A percentile compares a stretch with the other conserved stretches of the same genome.
phyloP scores from a whole-genome alignment of 2,797 vertebrate species.

The Helarctos malayanus region DNA sequence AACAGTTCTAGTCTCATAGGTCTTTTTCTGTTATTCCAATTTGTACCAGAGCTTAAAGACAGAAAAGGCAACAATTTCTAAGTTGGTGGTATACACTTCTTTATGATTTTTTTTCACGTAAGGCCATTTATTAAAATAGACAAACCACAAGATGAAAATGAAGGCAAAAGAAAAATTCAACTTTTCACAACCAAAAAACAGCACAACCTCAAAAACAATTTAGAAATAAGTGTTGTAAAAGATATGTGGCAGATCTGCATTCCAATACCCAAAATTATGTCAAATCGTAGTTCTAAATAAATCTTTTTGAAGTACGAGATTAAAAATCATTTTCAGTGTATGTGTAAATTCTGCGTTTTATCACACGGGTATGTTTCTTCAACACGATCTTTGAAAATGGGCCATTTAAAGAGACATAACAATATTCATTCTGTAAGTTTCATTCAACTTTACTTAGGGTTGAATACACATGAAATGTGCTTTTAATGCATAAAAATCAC shows the following conservation, averaged over 20 bases:
- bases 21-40: slow-evolving; percentile 68
- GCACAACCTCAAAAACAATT: slow-evolving; percentile 82
- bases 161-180: slow-evolving; percentile 75
- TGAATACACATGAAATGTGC: slow-evolving; percentile 92
- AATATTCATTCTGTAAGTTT: slow-evolving; percentile 86
- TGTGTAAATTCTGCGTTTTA: slow-evolving; percentile 77
- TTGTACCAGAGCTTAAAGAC: slow-evolving; percentile 73
- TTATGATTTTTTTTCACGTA: slow-evolving; percentile 77
- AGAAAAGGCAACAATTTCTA: slow-evolving; percentile 77
- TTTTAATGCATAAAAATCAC: slow-evolving; percentile 93
- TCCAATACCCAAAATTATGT: slow-evolving; percentile 78
- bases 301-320: slow-evolving; percentile 49
- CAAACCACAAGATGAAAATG: slow-evolving; percentile 73
- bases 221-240: slow-evolving; percentile 79
- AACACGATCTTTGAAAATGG: slow-evolving; percentile 69
- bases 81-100: slow-evolving; percentile 64
- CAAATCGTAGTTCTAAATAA: slow-evolving; percentile 63
- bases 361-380: slow-evolving; percentile 74
- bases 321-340: slow-evolving; percentile 78
- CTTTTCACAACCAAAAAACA: slow-evolving; percentile 65
- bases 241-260: slow-evolving; percentile 75
- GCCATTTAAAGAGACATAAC: slow-evolving; percentile 81
- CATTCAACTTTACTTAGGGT: slow-evolving; percentile 87
- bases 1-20: slow-evolving; percentile 49
- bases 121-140: slow-evolving; percentile 82